Percentiles rank a stretch among this genome's conserved stretches.
Conservation (phyloP, 2,888 invertebrate genomes). For the Poecilus cupreus region DNA sequence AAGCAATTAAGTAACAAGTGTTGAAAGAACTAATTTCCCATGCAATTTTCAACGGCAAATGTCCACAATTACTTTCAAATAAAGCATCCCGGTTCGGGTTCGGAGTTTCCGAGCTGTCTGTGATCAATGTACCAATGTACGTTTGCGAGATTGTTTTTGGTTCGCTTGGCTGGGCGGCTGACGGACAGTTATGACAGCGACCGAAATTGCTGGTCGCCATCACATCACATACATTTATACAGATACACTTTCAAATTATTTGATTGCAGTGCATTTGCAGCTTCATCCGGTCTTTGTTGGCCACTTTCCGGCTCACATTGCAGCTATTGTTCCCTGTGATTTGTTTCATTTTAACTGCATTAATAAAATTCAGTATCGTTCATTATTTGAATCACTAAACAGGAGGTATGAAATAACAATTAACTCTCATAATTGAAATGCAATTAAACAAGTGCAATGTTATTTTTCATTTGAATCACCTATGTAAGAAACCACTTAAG, state of each 20-base stretch:
- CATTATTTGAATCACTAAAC: constrained; percentile 23
- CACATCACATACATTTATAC: not conserved
- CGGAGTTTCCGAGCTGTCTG: not conserved
- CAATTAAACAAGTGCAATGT: no score
- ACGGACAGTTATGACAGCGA: constrained; percentile 26
- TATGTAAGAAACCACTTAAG: not conserved
- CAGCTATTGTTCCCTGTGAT: constrained; percentile 9
- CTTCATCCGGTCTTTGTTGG: constrained; percentile 22
- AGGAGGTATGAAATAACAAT: not conserved
- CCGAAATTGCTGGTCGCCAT: constrained; percentile 3
- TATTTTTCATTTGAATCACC: no score
- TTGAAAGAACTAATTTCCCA: no score
- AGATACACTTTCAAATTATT: not conserved
- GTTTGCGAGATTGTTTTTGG: constrained; percentile 29
- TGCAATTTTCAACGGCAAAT: no score
- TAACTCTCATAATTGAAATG: not conserved
- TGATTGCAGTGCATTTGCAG: constrained; percentile 31
- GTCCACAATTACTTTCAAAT: no score
- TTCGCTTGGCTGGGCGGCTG: not conserved
- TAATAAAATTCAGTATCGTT: constrained; percentile 18
- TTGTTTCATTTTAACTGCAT: constrained; percentile 16
- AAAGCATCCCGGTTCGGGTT: not conserved
- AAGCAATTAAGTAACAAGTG: no score
- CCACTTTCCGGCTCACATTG: not conserved
- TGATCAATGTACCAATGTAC: not conserved